Percentiles rank a stretch among this genome's conserved stretches.
Evolutionary conservation across 2,888 invertebrate genomes (phyloP).

Genomic region (Ectemnius continuus): DNA sequence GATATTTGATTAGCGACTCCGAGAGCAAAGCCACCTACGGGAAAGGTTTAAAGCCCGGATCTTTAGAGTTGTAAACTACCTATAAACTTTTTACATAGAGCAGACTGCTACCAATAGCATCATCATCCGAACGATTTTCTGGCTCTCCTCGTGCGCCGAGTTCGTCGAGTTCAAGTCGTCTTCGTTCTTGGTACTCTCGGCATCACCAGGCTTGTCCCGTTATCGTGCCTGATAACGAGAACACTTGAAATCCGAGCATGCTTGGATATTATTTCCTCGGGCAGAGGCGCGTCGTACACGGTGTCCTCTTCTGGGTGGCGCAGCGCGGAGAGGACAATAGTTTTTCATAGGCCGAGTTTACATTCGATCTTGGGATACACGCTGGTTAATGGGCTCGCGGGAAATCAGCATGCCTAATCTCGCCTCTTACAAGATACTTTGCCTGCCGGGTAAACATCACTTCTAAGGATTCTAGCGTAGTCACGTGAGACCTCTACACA

Average conservation of each 20-base stretch:
- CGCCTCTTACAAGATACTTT: no score
- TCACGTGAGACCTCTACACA: no score
- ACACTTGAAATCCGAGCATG: constrained; percentile 3
- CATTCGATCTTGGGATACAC: no score
- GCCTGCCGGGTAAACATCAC: no score
- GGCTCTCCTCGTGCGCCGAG: not conserved
- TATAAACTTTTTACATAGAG: no score
- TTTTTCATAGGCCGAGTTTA: not conserved
- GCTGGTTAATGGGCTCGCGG: no score
- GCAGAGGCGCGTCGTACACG: not conserved
- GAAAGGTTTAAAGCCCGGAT: no score
- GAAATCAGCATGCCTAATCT: no score
- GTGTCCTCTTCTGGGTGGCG: not conserved
- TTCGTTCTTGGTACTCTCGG: not conserved
- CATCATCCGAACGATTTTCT: no score
- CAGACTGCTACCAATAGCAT: no score
- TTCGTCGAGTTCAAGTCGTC: not conserved
- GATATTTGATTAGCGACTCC: constrained; percentile 53
- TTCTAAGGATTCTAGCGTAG: no score
- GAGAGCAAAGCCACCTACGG: constrained; percentile 1
- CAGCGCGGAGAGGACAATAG: not conserved
- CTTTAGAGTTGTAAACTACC: no score
- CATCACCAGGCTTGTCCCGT: constrained; percentile 12
- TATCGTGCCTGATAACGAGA: constrained; percentile 14
- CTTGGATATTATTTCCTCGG: constrained; percentile 1